Conservation (phyloP, 1,140 invertebrate species). For the Heliconius hewitsoni region DNA sequence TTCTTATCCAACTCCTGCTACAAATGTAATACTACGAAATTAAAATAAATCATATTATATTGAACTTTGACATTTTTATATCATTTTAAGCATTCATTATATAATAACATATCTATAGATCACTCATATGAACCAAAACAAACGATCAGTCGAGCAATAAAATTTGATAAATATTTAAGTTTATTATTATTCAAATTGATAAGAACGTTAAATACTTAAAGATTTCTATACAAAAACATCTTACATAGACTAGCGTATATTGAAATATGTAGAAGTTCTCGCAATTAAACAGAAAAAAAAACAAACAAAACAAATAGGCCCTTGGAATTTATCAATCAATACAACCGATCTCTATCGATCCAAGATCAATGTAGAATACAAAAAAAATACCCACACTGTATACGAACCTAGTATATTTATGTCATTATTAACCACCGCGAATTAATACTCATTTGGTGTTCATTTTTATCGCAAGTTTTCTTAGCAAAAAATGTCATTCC, state of each 20-base stretch:
- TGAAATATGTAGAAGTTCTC: background rate
- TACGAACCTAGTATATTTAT: constrained; percentile 72
- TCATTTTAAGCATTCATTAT: background rate
- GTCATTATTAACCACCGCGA: constrained; percentile 79
- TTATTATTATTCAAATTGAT: background rate
- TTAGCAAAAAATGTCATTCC: constrained; percentile 63
- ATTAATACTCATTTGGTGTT: constrained; percentile 79
- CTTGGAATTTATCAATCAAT: constrained; percentile 27
- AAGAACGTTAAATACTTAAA: background rate
- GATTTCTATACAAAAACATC: background rate
- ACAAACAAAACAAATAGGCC: background rate
- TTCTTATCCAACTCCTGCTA: background rate
- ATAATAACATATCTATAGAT: background rate
- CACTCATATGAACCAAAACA: background rate
- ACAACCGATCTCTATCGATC: constrained; percentile 28
- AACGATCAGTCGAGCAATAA: background rate
- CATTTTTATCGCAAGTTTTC: constrained; percentile 71
- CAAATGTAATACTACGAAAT: background rate
- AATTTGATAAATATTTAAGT: background rate
- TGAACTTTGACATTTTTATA: background rate
- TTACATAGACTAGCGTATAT: background rate
- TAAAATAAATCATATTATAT: background rate
- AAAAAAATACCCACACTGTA: constrained; percentile 49
- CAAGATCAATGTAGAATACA: background rate
- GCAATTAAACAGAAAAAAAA: constrained; percentile 14